Base-by-base conservation (phyloP, 2,113 vertebrate genomes). In the Dicrurus megarhynchus region DNA sequence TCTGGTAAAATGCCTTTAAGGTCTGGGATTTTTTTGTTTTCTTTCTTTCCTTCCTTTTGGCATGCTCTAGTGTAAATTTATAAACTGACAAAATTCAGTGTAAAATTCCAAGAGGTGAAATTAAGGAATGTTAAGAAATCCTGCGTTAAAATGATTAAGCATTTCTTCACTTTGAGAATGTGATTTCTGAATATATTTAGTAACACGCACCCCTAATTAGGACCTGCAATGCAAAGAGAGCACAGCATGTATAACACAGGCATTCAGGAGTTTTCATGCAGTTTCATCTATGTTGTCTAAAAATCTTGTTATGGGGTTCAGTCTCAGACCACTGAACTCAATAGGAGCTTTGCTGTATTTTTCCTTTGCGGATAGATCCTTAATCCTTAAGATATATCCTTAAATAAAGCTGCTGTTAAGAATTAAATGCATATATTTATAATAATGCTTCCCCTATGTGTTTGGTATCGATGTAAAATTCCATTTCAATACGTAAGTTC, bases 11-110 rank as follows among this genome's bases (percentile, higher is more conserved):
- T n/a, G 95, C 94, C 96, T 35, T 68, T 94, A 95, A 89, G 97
- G 89, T 92, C 96, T 97, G 93, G 89, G 88, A 49, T 35, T 68
- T 57, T 56, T 73, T 95, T 56, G 86, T 71, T 95, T 76, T 96
- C 94, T 64, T 95, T 84, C 91, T 71, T 97, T 95, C 16, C 24
- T 52, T 61, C 33, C 60, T 89, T 93, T 94, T 93, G 88, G 67
- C 92, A 89, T 92, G 87, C 79, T 81, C 10, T 83, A 84, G 98
- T 98, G 98, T 92, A 97, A 98, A 98, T 98, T 98, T 98, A 98
- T 98, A 98, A 98, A 98, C 98, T 98, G 98, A 97, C 90, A 98
- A 98, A 98, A 98, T 98, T 98, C 97, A 97, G 97, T 8, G 98
- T 98, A 97, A 98, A 95, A 97, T 92, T 94, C 65, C 49, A 87